Percentiles rank a stretch among this genome's conserved stretches.
Conservation (phyloP, 2,797 vertebrate species). For the Pogonophryne albipinna region DNA sequence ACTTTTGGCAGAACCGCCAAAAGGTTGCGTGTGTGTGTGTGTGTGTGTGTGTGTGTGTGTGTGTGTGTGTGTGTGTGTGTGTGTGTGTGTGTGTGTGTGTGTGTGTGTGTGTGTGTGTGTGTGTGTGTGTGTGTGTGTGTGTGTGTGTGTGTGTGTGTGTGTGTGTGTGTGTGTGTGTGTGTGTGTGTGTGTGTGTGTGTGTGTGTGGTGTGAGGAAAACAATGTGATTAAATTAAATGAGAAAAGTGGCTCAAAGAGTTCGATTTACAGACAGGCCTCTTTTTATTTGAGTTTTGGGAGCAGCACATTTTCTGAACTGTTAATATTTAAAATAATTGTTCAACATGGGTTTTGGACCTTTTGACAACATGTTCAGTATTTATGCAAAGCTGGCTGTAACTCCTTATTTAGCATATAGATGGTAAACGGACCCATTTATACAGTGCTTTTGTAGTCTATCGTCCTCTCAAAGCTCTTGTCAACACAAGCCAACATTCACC, state of each 20-base stretch:
- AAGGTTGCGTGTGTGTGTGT: background rate
- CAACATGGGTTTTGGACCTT: background rate
- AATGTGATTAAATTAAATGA: background rate
- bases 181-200: too few species aligned
- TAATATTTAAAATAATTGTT: background rate
- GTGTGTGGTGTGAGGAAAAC: too few species aligned
- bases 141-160: too few species aligned
- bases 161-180: too few species aligned
- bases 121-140: background rate
- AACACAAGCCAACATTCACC: too few species aligned
- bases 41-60: background rate
- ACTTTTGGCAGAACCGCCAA: constrained; percentile 4
- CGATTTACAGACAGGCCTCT: background rate
- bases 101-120: too few species aligned
- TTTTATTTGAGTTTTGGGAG: background rate
- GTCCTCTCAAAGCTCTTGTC: too few species aligned
- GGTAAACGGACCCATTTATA: too few species aligned
- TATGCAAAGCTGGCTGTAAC: background rate
- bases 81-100: too few species aligned
- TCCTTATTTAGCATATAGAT: background rate
- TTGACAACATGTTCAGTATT: background rate
- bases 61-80: too few species aligned
- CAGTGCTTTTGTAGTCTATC: too few species aligned
- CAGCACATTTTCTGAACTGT: background rate
- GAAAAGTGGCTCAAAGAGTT: too few species aligned